Conservation (phyloP, 2,888 invertebrate genomes). For the Melolontha melolontha region DNA sequence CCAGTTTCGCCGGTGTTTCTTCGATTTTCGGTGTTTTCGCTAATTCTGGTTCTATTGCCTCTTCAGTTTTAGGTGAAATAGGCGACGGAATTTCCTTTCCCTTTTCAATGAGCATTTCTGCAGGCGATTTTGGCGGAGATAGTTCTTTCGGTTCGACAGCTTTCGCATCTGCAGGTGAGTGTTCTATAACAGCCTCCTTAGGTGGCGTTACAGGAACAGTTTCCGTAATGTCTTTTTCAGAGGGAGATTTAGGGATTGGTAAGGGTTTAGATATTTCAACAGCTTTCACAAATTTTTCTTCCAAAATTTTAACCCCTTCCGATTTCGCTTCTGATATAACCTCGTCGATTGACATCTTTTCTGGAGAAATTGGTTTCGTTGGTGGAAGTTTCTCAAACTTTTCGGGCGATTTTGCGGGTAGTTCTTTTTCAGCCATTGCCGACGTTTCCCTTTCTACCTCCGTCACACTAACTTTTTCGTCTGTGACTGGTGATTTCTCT, state of each 20-base stretch:
- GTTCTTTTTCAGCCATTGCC: too few species aligned
- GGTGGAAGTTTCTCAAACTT: not conserved
- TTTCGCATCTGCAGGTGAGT: slow-evolving; percentile 3
- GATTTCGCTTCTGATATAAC: not conserved
- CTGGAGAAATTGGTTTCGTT: not conserved
- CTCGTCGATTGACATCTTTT: not conserved
- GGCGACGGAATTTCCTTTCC: slow-evolving; percentile 6
- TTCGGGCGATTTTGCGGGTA: slow-evolving; percentile 9
- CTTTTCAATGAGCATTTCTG: not conserved
- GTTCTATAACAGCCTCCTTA: not conserved
- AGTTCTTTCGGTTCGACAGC: not conserved
- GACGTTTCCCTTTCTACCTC: too few species aligned
- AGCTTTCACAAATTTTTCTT: not conserved
- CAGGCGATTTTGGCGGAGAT: not conserved
- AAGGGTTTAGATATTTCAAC: slow-evolving; percentile 4
- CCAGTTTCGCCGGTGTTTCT: not conserved
- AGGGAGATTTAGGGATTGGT: not conserved
- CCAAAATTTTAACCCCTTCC: not conserved
- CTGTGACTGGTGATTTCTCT: too few species aligned
- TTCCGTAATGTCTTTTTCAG: not conserved
- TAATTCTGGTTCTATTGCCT: not conserved
- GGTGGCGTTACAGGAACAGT: not conserved
- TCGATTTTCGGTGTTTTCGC: not conserved
- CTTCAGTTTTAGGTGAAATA: not conserved
- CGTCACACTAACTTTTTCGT: too few species aligned